Base-by-base conservation (phyloP, 35 echinoderm and acorn worm species). In the Hemicentrotus pulcherrimus region DNA sequence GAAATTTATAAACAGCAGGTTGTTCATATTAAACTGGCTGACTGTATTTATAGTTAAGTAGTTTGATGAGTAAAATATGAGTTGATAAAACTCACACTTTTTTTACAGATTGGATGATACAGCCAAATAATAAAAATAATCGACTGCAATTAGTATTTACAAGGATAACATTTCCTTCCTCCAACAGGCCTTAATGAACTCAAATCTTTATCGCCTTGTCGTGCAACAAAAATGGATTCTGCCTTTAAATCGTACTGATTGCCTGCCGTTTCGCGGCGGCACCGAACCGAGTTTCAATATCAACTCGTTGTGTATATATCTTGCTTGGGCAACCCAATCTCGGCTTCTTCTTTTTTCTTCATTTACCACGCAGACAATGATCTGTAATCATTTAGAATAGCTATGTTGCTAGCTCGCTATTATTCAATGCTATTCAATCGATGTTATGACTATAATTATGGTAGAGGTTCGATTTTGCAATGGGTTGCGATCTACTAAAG, bases 221-320 rank as follows among this genome's bases (percentile, higher is more conserved):
- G 5, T 28, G 24, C 4, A 78, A 28, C 50, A 55, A 55, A 52
- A 78, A n/a, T 30, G 14, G 32, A 33, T 47, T 90, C 32, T 90
- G 0, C 88, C 46, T 24, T 90, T 41, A 41, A 90, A 78, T 78
- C 22, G 31, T 32, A 9, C n/a, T 90, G 88, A 90, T 93, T 31
- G 91, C 91, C n/a, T 0, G 48, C 91, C 30, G 48, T 22, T 48
- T 93, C 32, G 32, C 91, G 65, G 65, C 48, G 91, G 91, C 91
- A 48, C 91, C 48, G 48, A 58, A 31, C 32, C 48, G 46, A 47
- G 48, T 47, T 50, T 93, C 91, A 58, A 58, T 93, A 58, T 93
- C 91, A 58, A 47, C n/a, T 48, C 48, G 48, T 93, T 93, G 91
- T 93, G 91, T 58, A 93, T 93, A 93, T 50, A 93, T 48, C 91